Percentiles rank a stretch among this genome's conserved stretches.
Conservation (phyloP, 2,888 invertebrate species). For the Ptilodon capucinus region DNA sequence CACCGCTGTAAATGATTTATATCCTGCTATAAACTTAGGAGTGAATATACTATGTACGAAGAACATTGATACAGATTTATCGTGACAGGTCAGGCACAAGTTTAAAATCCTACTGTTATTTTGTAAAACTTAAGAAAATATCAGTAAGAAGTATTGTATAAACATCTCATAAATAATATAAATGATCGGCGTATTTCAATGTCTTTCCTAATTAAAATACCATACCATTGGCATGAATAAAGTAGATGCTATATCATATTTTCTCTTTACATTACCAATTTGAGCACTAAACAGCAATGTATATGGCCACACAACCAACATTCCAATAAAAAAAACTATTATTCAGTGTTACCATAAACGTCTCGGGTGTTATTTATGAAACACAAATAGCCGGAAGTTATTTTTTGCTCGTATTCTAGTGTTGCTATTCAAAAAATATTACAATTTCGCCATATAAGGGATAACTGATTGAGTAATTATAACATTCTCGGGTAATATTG, state of each 20-base stretch:
- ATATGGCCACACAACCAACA: neutral
- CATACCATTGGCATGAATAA: too few species aligned
- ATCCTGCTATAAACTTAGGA: too few species aligned
- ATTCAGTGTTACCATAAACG: neutral
- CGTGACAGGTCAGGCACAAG: too few species aligned
- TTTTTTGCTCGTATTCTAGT: slow-evolving; percentile 7
- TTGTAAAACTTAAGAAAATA: too few species aligned
- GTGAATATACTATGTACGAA: too few species aligned
- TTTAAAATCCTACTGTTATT: too few species aligned
- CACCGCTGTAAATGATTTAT: too few species aligned
- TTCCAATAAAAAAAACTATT: neutral
- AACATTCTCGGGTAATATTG: slow-evolving; percentile 25
- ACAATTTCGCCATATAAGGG: slow-evolving; percentile 26
- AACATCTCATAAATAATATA: too few species aligned
- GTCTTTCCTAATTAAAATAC: too few species aligned
- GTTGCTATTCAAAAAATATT: slow-evolving; percentile 23
- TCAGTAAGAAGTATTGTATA: too few species aligned
- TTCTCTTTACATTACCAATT: neutral
- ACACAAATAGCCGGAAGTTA: slow-evolving; percentile 11
- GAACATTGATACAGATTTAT: too few species aligned
- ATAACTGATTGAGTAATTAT: slow-evolving; percentile 40
- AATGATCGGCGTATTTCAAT: too few species aligned
- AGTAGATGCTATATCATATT: neutral
- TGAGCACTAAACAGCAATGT: neutral
- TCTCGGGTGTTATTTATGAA: neutral